These are phyloP conservation scores for Leuciscus idus DNA, from an alignment of 2,113 vertebrate species.

Conservation along the genomic window DNA sequence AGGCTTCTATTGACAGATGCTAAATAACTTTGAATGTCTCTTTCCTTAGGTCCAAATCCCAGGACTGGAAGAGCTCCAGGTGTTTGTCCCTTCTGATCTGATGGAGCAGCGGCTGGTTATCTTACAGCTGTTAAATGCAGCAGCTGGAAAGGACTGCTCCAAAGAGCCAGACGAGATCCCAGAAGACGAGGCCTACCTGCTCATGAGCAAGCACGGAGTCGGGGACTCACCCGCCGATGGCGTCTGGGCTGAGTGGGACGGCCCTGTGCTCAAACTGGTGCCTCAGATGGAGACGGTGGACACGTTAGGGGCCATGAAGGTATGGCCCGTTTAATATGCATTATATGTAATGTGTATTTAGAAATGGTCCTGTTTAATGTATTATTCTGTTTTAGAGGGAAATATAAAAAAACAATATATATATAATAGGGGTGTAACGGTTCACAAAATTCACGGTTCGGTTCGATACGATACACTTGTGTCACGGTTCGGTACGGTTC, in stretches of 20 bases:
- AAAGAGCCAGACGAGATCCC: constrained; percentile 87
- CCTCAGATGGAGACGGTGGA: constrained; percentile 92
- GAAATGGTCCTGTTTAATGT: too few relatives aligned
- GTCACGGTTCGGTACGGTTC: too few relatives aligned
- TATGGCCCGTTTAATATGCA: constrained; percentile 51
- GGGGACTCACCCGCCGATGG: constrained; percentile 67
- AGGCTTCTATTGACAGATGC: neutral
- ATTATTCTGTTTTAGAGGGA: too few relatives aligned
- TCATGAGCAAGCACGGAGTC: constrained; percentile 87
- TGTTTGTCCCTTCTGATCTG: constrained; percentile 86
- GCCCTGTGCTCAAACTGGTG: constrained; percentile 83
- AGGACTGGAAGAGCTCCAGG: constrained; percentile 88
- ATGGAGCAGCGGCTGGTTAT: constrained; percentile 82
- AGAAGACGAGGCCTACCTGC: constrained; percentile 85
- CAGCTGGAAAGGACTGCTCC: constrained; percentile 94
- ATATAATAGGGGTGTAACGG: too few relatives aligned
- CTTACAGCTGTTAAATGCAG: constrained; percentile 90
- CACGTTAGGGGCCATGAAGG: constrained; percentile 91
- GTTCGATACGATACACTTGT: too few relatives aligned
- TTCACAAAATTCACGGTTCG: too few relatives aligned
- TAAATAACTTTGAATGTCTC: neutral
- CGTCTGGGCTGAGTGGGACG: constrained; percentile 85
- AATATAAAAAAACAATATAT: too few relatives aligned
- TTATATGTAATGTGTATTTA: too few relatives aligned
- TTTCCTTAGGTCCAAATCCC: constrained; percentile 78